These are phyloP conservation scores for Oligia latruncula DNA, from an alignment of 2,888 invertebrate species.

Conservation along the genomic window DNA sequence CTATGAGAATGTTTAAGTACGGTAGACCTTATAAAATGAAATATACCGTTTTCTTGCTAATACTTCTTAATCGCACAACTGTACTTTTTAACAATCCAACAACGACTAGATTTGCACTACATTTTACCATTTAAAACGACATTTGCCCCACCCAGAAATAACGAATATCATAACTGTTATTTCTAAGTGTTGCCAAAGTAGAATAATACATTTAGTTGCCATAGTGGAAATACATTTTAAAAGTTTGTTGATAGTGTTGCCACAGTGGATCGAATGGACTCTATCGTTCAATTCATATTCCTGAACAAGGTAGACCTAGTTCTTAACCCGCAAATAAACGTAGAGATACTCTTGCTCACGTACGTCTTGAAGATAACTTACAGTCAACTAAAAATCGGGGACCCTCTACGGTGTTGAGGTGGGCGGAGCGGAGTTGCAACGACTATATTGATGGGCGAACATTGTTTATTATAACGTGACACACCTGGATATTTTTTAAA, in stretches of 20 bases:
- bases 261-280: not conserved
- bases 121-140: too few relatives aligned
- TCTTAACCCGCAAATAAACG: not conserved
- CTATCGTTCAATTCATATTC: not conserved
- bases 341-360: not conserved
- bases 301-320: not conserved
- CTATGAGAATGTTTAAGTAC: not conserved
- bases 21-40: not conserved
- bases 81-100: too few relatives aligned
- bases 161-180: too few relatives aligned
- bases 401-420: not conserved
- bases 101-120: too few relatives aligned
- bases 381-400: not conserved
- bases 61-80: too few relatives aligned
- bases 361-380: not conserved
- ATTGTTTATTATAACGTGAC: not conserved
- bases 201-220: too few relatives aligned
- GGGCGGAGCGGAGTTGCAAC: fast-evolving
- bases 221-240: too few relatives aligned
- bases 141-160: too few relatives aligned
- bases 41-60: too few relatives aligned
- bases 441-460: not conserved
- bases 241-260: too few relatives aligned
- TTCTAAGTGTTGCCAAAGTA: too few relatives aligned
- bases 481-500: not conserved